phyloP scores from a whole-genome alignment of 2,797 vertebrate species.

The Trichosurus vulpecula region DNA sequence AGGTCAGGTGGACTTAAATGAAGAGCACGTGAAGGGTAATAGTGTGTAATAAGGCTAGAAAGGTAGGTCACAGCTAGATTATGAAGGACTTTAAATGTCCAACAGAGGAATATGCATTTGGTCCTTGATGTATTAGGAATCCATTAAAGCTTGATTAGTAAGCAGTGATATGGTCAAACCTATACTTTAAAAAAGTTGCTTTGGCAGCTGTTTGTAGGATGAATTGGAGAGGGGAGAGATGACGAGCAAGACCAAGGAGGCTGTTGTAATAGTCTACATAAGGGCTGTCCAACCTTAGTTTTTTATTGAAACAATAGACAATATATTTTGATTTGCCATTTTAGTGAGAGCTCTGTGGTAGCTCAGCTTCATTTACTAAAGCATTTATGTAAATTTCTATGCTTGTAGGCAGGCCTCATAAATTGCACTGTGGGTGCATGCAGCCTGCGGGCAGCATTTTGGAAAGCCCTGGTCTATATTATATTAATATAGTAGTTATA shows the following conservation, averaged over 20 bases:
- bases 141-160: neutral
- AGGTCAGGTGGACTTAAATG: neutral
- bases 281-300: no score
- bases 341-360: no score
- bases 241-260: neutral
- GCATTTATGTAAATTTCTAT: no score
- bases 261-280: neutral
- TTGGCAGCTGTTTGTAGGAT: neutral
- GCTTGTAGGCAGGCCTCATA: no score
- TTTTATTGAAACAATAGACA: no score
- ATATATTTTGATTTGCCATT: no score
- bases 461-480: no score
- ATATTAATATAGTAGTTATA: neutral
- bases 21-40: neutral
- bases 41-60: neutral
- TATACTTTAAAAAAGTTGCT: neutral
- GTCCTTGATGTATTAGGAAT: neutral
- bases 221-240: neutral
- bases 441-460: no score
- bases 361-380: no score
- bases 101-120: neutral
- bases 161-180: neutral
- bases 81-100: neutral
- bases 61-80: neutral
- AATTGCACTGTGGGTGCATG: no score